phyloP scores from a whole-genome alignment of 2,888 invertebrate genomes.

The Spisula solida region DNA sequence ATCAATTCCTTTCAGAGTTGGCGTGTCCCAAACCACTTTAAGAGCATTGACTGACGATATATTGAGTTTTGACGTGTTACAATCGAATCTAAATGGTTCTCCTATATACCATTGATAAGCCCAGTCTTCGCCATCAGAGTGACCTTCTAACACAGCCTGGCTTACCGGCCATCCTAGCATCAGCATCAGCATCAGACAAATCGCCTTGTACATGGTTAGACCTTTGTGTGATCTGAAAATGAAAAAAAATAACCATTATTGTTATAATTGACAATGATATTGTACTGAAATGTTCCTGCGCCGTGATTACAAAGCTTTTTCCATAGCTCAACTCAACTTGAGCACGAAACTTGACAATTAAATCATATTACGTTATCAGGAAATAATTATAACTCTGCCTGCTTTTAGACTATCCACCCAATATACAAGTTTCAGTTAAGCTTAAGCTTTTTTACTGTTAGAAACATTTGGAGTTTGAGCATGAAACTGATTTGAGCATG shows the following conservation, averaged over 20 bases:
- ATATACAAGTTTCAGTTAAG: too few species aligned
- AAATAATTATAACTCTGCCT: too few species aligned
- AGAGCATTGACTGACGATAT: conserved; percentile 46
- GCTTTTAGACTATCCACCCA: too few species aligned
- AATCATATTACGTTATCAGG: too few species aligned
- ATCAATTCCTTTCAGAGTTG: conserved; percentile 15
- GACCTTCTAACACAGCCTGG: neutral
- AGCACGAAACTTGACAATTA: too few species aligned
- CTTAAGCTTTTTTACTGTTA: too few species aligned
- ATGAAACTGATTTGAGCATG: too few species aligned
- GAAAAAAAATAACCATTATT: neutral
- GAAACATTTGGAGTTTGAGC: too few species aligned
- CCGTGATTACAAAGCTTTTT: too few species aligned
- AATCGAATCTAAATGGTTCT: conserved; percentile 61
- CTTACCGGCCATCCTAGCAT: neutral
- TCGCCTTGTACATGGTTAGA: neutral
- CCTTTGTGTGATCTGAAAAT: neutral
- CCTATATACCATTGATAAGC: conserved; percentile 63
- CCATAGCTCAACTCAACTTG: too few species aligned
- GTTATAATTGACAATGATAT: too few species aligned
- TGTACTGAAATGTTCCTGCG: too few species aligned
- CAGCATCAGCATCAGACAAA: neutral
- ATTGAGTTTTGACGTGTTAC: conserved; percentile 56
- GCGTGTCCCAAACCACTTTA: conserved; percentile 32
- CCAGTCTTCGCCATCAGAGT: conserved; percentile 43